A percentile compares a stretch with the other conserved stretches of the same genome.
phyloP scores from a whole-genome alignment of 2,888 invertebrate species.

The Cenopis cana region DNA sequence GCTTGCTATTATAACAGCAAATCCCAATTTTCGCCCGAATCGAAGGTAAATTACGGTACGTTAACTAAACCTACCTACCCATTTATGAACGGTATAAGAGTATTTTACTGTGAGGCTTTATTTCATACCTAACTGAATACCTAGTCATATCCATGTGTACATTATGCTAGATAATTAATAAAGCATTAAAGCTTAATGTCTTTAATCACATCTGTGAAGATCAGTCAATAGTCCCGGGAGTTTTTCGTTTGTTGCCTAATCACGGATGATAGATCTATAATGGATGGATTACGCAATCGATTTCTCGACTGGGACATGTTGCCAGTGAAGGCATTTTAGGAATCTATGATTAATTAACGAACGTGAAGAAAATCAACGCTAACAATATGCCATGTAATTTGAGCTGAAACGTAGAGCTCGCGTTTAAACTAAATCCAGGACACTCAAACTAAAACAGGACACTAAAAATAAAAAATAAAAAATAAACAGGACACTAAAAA shows the following conservation, averaged over 20 bases:
- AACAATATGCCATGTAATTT: not conserved
- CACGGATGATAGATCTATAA: slow-evolving; percentile 35
- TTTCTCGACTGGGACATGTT: slow-evolving; percentile 13
- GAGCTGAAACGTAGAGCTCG: not conserved
- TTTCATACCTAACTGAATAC: not conserved
- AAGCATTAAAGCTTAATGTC: slow-evolving; percentile 10
- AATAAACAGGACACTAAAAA: too few species aligned
- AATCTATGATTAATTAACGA: slow-evolving; percentile 27
- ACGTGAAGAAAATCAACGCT: slow-evolving; percentile 14
- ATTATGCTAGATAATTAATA: not conserved
- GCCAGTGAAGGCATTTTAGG: slow-evolving; percentile 6
- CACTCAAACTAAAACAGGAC: too few species aligned
- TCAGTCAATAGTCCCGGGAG: slow-evolving; percentile 25
- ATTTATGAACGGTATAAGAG: too few species aligned
- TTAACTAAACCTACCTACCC: too few species aligned
- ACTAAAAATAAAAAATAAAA: too few species aligned
- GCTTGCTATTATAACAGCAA: too few species aligned
- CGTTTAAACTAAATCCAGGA: not conserved
- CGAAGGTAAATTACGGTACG: too few species aligned
- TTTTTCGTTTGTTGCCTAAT: slow-evolving; percentile 37
- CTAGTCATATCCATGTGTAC: too few species aligned
- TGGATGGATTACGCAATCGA: slow-evolving; percentile 35
- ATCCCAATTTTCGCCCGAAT: too few species aligned
- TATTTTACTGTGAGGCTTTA: not conserved
- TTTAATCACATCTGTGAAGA: slow-evolving; percentile 26